phyloP scores from a whole-genome alignment of 1,140 invertebrate genomes.

The Propsilocerus akamusi region DNA sequence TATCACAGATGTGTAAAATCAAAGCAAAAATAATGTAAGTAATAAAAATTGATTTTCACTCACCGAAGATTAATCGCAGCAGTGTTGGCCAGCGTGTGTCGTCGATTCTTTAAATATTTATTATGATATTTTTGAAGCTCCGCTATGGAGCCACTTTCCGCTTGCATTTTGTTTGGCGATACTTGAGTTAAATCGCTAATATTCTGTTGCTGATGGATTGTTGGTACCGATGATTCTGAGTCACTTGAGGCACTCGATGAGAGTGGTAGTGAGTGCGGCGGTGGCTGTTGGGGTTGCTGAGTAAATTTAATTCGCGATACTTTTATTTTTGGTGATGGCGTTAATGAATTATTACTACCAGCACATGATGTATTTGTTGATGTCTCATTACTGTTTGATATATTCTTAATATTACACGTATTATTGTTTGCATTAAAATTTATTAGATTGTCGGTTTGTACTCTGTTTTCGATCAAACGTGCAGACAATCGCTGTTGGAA shows the following conservation, averaged over 20 bases:
- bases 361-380: no score
- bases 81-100: conserved; percentile 61
- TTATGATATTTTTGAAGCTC: conserved; percentile 73
- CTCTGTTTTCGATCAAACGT: conserved; percentile 26
- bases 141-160: conserved; percentile 70
- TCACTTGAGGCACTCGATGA: conserved; percentile 12
- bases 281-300: conserved; percentile 21
- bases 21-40: neutral
- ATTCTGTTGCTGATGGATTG: conserved; percentile 15
- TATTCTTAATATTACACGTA: conserved; percentile 8
- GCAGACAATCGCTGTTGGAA: conserved; percentile 25
- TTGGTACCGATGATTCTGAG: neutral
- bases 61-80: conserved; percentile 1
- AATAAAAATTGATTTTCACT: conserved; percentile 6
- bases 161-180: conserved; percentile 53
- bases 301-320: conserved; percentile 25
- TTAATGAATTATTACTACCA: conserved; percentile 27
- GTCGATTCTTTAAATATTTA: conserved; percentile 55
- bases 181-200: conserved; percentile 16
- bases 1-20: conserved; percentile 5
- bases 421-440: conserved; percentile 3
- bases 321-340: conserved; percentile 25
- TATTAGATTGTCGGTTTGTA: conserved; percentile 11
- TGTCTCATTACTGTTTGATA: conserved; percentile 17
- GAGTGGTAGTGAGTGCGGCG: conserved; percentile 14